These are phyloP conservation scores for Boleophthalmus pectinirostris DNA, from an alignment of 2,113 vertebrate genomes.

Conservation along the genomic window DNA sequence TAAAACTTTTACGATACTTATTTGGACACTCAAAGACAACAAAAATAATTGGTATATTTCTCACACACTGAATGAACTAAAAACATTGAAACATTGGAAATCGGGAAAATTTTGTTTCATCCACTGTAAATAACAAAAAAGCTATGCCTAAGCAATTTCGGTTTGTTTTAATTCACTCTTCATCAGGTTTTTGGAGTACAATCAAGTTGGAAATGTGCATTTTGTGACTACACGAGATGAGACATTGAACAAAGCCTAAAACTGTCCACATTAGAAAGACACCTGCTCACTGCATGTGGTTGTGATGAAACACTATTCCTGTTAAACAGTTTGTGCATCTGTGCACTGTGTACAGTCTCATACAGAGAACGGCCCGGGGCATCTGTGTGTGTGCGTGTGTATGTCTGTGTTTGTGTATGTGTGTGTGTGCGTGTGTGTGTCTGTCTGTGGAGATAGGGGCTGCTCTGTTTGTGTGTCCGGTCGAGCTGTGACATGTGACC, in stretches of 20 bases:
- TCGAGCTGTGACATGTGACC: conserved; percentile 52
- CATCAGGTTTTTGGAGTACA: no score
- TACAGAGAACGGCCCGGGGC: conserved; percentile 32
- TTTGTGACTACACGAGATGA: not conserved
- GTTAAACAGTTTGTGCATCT: conserved; percentile 16
- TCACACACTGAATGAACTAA: no score
- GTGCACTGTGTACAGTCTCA: conserved; percentile 42
- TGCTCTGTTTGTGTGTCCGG: conserved; percentile 54
- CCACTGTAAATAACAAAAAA: no score
- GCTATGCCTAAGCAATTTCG: no score
- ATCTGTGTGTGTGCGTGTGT: conserved; percentile 50
- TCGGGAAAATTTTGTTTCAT: no score
- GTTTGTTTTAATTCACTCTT: no score
- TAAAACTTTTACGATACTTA: no score
- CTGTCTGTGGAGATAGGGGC: conserved; percentile 36
- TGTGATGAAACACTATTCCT: not conserved
- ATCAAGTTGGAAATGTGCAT: not conserved
- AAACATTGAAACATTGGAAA: no score
- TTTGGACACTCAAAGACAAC: no score
- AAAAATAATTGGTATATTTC: no score
- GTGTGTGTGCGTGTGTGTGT: conserved; percentile 38
- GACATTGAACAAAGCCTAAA: not conserved
- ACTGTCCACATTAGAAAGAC: not conserved
- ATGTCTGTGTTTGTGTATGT: no score
- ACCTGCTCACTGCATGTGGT: not conserved